Base-by-base conservation (phyloP, 2,888 invertebrate species). In the Drosophila kanekoi region DNA sequence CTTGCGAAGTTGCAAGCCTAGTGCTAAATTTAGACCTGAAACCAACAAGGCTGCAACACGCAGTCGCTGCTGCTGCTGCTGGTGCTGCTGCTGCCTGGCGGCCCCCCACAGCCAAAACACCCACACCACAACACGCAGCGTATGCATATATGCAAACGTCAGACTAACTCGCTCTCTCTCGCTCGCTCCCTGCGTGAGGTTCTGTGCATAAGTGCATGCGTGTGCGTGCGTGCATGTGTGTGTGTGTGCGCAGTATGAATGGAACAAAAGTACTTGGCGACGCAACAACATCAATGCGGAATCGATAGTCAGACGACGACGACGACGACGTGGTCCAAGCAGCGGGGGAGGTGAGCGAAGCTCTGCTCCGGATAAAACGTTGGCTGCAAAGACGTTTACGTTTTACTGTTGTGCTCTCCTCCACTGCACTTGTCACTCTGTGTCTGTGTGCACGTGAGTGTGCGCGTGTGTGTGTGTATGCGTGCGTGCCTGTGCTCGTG, bases 11-110 rank as follows among this genome's bases (percentile, higher is more conserved):
- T 83, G 83, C 83, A 83, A 82, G 81, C 79, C 67, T 70, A 87
- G 88, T 86, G 83, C 83, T 83, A 83, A 88, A 83, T 83, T 86
- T 83, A 83, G 83, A 83, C 83, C 86, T 88, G 80, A 86, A 88
- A 77, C 79, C 69, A 78, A 74, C 73, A 82, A 82, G 88, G 82
- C 82, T 82, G 82, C 82, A 87, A 54, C 86, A 87, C 80, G 83
- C 86, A 85, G 82, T 69, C 84, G 77, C 73, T 77, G 57, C 57
- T 54, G 44, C 51, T 57, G 47, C 41, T 49, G 43, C 35, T 48
- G 56, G 38, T 44, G 37, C 33, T 35, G 13, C 57, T 44, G 47
- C 61, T 66, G 56, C 68, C 28, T 68, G 60, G 64, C 78, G 57
- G 64, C 81, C 81, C 78, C 81, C 81, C 79, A 75, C 81, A 72